Base-by-base conservation (phyloP, 1,140 invertebrate species). In the Aradophagus sp. region DNA sequence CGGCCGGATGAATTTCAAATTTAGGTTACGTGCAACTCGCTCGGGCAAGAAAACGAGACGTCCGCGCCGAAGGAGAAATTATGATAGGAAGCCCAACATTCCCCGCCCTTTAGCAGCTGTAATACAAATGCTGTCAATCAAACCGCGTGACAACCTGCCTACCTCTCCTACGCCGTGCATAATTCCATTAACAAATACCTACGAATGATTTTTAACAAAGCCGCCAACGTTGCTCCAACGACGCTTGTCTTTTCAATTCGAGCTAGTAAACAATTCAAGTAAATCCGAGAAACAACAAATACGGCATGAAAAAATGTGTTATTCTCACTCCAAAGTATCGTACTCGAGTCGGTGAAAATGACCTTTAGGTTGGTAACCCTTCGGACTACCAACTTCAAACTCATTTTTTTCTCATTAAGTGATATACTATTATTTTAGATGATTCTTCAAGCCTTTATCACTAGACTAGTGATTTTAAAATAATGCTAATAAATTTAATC, bases 71-170 rank as follows among this genome's bases (percentile, higher is more conserved):
- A 50, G 11, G 65, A 59, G 55, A 68, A 59, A 59, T 47, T 45
- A 47, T 59, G 63, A 59, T 68, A 68, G 47, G 53, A 68, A 59
- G 53, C 41, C 36, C 2, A 50, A 52, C 44, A 62, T 26, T 63
- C 59, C 39, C 52, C 50, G 53, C 53, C 63, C 53, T 52, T 44
- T 59, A 35, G 63, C 63, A 67, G 63, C 63, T 67, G 63, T 58
- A 67, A 52, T 53, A 45, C 32, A 56, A 66, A 32, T 17, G 32
- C 29, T 34, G 63, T 67, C 63, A 58, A 67, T 67, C 63, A 67
- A 44, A 50, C 32, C n/a, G 0, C 29, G 13, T 67, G 63, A 66
- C 62, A 66, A 56, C 36, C 45, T 56, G 36, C 62, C 61, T 42
- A 65, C 61, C 52, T 56, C 62, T 52, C 34, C 42, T 42, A 56